Percentiles rank a stretch among this genome's conserved stretches.
Evolutionary conservation across 2,113 vertebrate genomes (phyloP).

Genomic region (Sinocyclocheilus maitianheensis): DNA sequence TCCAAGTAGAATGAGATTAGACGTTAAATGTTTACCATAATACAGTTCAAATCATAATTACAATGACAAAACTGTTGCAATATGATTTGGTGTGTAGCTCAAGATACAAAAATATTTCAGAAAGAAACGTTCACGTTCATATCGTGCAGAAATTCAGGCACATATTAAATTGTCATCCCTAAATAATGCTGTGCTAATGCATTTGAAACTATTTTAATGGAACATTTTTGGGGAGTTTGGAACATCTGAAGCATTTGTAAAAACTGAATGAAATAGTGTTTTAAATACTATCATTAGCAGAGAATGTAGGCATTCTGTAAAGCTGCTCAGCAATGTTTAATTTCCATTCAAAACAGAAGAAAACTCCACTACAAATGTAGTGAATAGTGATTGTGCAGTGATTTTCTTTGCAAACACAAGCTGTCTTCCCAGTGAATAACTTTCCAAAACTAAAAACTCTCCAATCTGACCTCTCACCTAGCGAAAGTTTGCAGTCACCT

Average conservation of each 20-base stretch:
- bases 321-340: background rate
- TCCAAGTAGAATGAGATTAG: background rate
- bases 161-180: background rate
- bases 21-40: background rate
- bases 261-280: background rate
- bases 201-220: conserved; percentile 15
- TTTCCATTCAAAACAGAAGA: background rate
- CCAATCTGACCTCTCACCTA: background rate
- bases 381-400: background rate
- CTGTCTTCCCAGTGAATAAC: background rate
- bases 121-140: background rate
- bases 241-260: background rate
- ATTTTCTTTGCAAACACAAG: background rate
- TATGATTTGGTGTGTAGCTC: no score
- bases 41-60: background rate
- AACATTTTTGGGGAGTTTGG: background rate
- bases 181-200: background rate
- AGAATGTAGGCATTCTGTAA: background rate
- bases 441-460: background rate
- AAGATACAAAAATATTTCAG: no score
- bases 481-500: background rate
- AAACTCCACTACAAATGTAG: background rate
- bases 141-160: background rate
- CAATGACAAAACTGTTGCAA: background rate
- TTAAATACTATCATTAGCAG: background rate